phyloP scores from a whole-genome alignment of 1,140 invertebrate species.

The Ditylenchus dipsaci region DNA sequence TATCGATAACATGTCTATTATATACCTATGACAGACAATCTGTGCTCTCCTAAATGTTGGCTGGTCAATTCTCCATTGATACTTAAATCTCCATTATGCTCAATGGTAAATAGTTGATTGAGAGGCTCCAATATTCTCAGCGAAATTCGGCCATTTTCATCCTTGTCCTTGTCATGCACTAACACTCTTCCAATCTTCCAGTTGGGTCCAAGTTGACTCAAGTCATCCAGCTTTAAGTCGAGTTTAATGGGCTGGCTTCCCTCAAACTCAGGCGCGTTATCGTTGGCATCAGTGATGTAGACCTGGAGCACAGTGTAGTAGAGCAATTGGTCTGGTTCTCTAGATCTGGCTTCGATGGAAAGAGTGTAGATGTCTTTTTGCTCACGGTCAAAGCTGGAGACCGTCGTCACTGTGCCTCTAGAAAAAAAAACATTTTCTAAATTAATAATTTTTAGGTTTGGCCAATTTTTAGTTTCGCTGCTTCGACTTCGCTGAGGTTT shows the following conservation, averaged over 20 bases:
- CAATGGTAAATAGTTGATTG: constrained; percentile 49
- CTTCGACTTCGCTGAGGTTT: too few relatives aligned
- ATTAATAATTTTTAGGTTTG: too few relatives aligned
- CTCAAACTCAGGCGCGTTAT: constrained; percentile 50
- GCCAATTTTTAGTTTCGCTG: too few relatives aligned
- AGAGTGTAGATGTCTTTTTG: constrained; percentile 10
- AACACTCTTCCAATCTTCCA: constrained; percentile 40
- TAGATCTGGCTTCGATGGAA: constrained; percentile 6
- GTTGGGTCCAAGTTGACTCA: constrained; percentile 37
- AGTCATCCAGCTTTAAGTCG: constrained; percentile 3
- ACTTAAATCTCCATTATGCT: constrained; percentile 37
- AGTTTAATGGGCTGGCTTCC: constrained; percentile 41
- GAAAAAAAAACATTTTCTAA: constrained; percentile 1
- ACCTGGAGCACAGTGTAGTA: constrained; percentile 54
- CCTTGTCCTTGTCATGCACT: constrained; percentile 47
- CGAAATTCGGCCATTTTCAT: constrained; percentile 48
- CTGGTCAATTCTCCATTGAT: constrained; percentile 53
- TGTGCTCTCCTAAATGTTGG: constrained; percentile 54
- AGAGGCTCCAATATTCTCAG: constrained; percentile 45
- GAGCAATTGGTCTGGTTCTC: constrained; percentile 42
- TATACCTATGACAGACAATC: not conserved
- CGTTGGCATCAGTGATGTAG: constrained; percentile 50
- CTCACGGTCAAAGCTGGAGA: constrained; percentile 14
- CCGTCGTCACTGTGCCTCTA: constrained; percentile 21
- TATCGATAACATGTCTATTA: too few relatives aligned